Base-by-base conservation (phyloP, 1,140 invertebrate species). In the Drosophila lacertosa region DNA sequence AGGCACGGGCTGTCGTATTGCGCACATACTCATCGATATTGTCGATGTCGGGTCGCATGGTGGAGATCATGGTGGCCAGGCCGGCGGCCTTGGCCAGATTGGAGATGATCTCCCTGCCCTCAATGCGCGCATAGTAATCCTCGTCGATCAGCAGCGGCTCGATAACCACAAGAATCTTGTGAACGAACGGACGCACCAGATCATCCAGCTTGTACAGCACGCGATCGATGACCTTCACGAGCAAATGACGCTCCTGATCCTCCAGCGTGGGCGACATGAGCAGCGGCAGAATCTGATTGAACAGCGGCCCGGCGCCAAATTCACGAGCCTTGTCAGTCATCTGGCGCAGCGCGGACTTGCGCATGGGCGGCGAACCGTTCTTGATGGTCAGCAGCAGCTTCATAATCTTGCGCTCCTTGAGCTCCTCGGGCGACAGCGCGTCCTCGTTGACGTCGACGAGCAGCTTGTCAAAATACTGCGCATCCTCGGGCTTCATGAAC, bases 21-120 rank as follows among this genome's bases (percentile, higher is more conserved):
- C 99, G 93, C 0, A 99, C 99, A 79, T 99, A 99, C 93, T 99
- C 99, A 92, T 99, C 99, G 83, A 99, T 99, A 91, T 99, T 99
- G 91, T 99, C 99, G 90, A 99, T 99, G 93, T 99, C 99, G 3
- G 99, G 99, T 92, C 99, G 94, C 99, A 99, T 99, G 0, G 99
- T 99, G 0, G 99, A 99, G 83, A 99, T 99, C 99, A 99, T 99
- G 6, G 99, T 99, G 0, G 99, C 99, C 22, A 99, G 93, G 64
- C 99, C 99, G n/a, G 99, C 99, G 15, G 99, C 99, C 93, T 99
- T 99, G 0, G 99, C 98, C 78, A 99, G 93, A 93, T 99, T 99
- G 0, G 98, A 99, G 86, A 99, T 99, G 69, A 99, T 99, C 92
- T 99, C 99, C 91, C 99, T 94, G 54, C 99, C 98, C 93, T 99